phyloP scores from a whole-genome alignment of 2,113 vertebrate species.

The Lonchura striata region DNA sequence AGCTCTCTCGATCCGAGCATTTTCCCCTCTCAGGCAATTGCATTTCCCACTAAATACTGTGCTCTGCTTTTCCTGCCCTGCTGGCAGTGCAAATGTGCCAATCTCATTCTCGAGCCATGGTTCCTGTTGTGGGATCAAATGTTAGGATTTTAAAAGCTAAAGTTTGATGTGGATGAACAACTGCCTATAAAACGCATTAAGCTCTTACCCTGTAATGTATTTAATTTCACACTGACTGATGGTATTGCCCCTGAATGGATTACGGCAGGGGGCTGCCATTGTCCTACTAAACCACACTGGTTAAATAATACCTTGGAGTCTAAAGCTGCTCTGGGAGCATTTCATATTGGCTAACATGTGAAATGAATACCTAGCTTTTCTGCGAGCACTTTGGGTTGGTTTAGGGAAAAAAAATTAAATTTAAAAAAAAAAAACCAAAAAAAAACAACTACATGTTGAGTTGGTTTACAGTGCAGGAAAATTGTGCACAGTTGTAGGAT shows the following conservation, averaged over 20 bases:
- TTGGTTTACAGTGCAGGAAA: not conserved
- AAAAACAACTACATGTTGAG: not conserved
- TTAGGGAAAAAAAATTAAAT: not conserved
- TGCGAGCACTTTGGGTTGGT: constrained; percentile 40
- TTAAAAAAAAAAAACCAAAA: not conserved
- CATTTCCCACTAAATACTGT: constrained; percentile 37
- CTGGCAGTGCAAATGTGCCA: constrained; percentile 62
- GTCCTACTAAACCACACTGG: constrained; percentile 73
- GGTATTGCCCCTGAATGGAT: constrained; percentile 85
- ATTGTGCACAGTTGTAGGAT: not conserved
- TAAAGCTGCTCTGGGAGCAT: constrained; percentile 65
- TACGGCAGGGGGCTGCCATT: constrained; percentile 75
- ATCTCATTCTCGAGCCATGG: constrained; percentile 71
- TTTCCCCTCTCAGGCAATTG: constrained; percentile 28
- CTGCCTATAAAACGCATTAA: constrained; percentile 93
- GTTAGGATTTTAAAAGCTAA: constrained; percentile 89
- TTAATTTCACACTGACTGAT: constrained; percentile 96
- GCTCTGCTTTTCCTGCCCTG: constrained; percentile 50
- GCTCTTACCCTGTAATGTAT: constrained; percentile 91
- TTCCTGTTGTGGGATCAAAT: constrained; percentile 89
- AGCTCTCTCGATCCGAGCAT: constrained; percentile 44
- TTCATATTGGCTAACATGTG: constrained; percentile 60
- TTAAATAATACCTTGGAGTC: constrained; percentile 74
- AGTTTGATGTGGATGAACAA: constrained; percentile 96
- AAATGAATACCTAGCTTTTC: constrained; percentile 71